A percentile compares a stretch with the other conserved stretches of the same genome.
phyloP scores from a whole-genome alignment of 2,113 vertebrate species.

The Naja naja region DNA sequence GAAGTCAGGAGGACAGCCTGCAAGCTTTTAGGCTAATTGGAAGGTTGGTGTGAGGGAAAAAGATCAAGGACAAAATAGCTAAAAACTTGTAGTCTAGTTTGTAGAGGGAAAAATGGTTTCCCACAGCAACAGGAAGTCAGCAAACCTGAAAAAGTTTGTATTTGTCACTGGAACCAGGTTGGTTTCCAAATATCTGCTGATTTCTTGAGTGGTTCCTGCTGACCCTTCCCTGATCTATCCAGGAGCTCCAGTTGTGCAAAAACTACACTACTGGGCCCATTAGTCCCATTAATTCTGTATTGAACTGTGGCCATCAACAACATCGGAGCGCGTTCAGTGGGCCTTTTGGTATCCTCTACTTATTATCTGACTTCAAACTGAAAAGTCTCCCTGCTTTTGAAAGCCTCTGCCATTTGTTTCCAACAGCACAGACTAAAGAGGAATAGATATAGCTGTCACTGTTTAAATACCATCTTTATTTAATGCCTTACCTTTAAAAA shows the following conservation, averaged over 20 bases:
- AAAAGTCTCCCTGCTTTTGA: not conserved
- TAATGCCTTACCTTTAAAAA: not conserved
- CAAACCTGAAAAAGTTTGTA: not conserved
- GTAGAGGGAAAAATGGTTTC: too few relatives aligned
- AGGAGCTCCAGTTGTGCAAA: not conserved
- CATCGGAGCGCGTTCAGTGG: not conserved
- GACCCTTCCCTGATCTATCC: not conserved
- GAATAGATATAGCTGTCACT: not conserved
- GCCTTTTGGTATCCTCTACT: not conserved
- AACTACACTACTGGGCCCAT: not conserved
- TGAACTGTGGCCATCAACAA: not conserved
- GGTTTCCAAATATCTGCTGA: not conserved
- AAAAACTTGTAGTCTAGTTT: not conserved
- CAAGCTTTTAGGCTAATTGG: not conserved
- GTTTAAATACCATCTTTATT: conserved; percentile 17
- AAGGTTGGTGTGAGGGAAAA: not conserved
- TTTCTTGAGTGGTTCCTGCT: not conserved
- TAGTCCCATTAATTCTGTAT: not conserved
- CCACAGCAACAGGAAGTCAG: not conserved
- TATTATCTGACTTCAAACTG: not conserved
- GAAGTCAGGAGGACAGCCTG: not conserved
- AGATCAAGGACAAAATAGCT: not conserved
- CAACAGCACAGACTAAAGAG: not conserved
- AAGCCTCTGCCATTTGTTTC: not conserved
- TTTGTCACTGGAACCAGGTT: not conserved